A percentile compares a stretch with the other conserved stretches of the same genome.
phyloP scores from a whole-genome alignment of 2,113 vertebrate species.

The Neotoma lepida region DNA sequence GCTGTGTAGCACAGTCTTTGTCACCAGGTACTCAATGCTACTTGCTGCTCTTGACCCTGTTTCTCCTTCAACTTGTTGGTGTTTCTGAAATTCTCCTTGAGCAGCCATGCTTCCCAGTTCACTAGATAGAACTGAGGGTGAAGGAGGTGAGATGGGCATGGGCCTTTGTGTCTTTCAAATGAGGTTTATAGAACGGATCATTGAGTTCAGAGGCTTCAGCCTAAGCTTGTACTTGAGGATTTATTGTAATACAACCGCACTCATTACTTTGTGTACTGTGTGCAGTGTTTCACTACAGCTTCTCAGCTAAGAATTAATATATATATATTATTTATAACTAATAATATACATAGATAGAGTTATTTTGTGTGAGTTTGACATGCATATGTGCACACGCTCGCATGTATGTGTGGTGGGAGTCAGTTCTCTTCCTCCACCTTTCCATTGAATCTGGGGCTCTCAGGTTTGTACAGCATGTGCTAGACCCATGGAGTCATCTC shows the following conservation, averaged over 20 bases:
- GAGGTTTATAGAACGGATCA: neutral
- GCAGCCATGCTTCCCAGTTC: too few species aligned
- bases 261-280: neutral
- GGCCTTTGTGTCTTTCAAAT: neutral
- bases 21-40: neutral
- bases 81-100: neutral
- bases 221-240: neutral
- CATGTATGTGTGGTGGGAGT: neutral
- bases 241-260: neutral
- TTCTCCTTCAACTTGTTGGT: neutral
- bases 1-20: neutral
- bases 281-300: neutral
- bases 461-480: neutral
- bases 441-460: neutral
- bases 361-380: too few species aligned
- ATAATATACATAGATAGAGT: neutral
- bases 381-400: neutral
- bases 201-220: neutral
- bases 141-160: neutral
- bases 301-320: neutral
- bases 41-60: neutral
- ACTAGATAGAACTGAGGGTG: too few species aligned
- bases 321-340: neutral
- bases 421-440: neutral
- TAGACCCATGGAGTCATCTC: too few species aligned